Conservation (phyloP, 1,140 invertebrate genomes). For the Pissodes strobi region DNA sequence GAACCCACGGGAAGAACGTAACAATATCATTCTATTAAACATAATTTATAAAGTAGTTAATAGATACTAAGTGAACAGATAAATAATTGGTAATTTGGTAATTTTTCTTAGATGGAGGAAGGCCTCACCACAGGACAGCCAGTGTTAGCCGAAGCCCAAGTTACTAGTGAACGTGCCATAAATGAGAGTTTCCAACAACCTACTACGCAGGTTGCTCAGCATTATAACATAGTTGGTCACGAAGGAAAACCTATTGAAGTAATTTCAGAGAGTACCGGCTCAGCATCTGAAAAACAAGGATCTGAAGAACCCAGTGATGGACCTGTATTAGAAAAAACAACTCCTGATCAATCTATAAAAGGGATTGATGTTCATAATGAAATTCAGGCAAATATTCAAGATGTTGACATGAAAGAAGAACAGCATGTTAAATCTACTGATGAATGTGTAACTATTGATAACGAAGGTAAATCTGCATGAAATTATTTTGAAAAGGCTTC, state of each 20-base stretch:
- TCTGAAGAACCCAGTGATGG: constrained; percentile 3
- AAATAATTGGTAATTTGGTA: not conserved
- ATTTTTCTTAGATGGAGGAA: not conserved
- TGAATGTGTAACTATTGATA: no score
- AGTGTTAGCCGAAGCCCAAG: not conserved
- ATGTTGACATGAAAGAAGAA: no score
- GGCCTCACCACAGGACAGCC: not conserved
- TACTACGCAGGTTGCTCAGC: not conserved
- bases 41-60: not conserved
- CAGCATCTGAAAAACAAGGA: not conserved
- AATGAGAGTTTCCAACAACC: not conserved
- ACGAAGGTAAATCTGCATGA: no score
- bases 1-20: no score
- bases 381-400: no score
- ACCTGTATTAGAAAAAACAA: no score
- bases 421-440: no score
- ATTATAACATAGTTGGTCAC: not conserved
- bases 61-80: not conserved
- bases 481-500: no score
- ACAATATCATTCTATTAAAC: no score
- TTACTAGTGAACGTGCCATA: not conserved
- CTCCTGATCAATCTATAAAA: no score
- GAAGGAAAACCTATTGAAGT: constrained; percentile 9
- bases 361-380: no score
- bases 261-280: no score